Conservation (phyloP, 2,888 invertebrate genomes). For the Deroplatys truncata region DNA sequence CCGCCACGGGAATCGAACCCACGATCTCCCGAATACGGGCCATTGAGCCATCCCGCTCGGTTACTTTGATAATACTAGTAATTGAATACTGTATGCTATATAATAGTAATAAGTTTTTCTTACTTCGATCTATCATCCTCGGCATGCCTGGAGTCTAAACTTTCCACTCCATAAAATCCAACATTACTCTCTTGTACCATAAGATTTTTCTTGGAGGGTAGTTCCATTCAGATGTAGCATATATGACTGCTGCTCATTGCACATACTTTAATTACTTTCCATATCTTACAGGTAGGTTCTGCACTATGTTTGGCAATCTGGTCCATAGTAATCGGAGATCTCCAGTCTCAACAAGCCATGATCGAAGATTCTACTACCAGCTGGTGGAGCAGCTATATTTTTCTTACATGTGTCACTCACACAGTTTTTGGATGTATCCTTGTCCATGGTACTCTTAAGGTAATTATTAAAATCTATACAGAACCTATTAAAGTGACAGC, state of each 20-base stretch:
- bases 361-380: neutral
- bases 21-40: too few species aligned
- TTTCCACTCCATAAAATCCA: too few species aligned
- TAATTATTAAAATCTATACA: neutral
- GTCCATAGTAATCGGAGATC: neutral
- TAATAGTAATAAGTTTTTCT: too few species aligned
- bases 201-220: neutral
- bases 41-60: too few species aligned
- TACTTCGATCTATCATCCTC: too few species aligned
- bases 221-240: neutral
- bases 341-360: neutral
- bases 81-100: too few species aligned
- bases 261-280: neutral
- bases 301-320: neutral
- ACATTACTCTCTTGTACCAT: too few species aligned
- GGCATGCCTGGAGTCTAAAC: too few species aligned
- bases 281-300: neutral
- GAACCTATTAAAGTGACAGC: too few species aligned
- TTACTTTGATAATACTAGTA: too few species aligned
- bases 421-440: neutral
- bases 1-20: too few species aligned
- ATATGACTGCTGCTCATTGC: neutral
- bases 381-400: neutral
- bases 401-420: neutral
- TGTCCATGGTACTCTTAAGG: neutral